Conservation (phyloP, 2,797 vertebrate genomes). For the Mormyrus hasselquistii region DNA sequence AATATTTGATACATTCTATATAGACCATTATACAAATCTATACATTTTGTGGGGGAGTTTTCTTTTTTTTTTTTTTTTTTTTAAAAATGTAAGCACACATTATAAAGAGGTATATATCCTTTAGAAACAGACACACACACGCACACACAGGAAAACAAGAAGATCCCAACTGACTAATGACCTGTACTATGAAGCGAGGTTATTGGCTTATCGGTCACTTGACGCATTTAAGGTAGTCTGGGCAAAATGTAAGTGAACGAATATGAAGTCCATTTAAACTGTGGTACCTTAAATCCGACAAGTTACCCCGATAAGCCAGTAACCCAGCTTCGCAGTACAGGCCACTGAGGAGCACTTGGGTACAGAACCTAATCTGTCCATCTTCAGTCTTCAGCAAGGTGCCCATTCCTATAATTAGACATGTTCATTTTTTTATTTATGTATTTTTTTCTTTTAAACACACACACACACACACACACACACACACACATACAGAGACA, state of each 20-base stretch:
- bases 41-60: constrained; percentile 35
- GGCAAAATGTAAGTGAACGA: no score
- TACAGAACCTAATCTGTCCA: constrained; percentile 16
- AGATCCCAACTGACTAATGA: constrained; percentile 16
- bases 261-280: no score
- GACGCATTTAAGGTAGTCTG: no score
- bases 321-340: no score
- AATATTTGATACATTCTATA: constrained; percentile 76
- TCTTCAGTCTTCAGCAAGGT: not conserved
- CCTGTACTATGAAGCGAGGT: not conserved
- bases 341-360: not conserved
- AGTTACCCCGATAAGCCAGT: no score
- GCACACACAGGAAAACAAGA: not conserved
- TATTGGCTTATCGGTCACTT: no score
- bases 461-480: not conserved
- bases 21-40: constrained; percentile 54
- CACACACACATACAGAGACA: not conserved
- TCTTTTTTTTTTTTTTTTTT: not conserved
- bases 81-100: constrained; percentile 23
- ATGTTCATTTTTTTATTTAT: no score
- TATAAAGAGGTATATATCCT: constrained; percentile 27
- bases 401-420: not conserved
- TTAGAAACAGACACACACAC: not conserved
- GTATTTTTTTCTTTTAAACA: no score
- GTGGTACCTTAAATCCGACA: no score